phyloP scores from a whole-genome alignment of 2,888 invertebrate species.

The Brachypalpus laphriformis region DNA sequence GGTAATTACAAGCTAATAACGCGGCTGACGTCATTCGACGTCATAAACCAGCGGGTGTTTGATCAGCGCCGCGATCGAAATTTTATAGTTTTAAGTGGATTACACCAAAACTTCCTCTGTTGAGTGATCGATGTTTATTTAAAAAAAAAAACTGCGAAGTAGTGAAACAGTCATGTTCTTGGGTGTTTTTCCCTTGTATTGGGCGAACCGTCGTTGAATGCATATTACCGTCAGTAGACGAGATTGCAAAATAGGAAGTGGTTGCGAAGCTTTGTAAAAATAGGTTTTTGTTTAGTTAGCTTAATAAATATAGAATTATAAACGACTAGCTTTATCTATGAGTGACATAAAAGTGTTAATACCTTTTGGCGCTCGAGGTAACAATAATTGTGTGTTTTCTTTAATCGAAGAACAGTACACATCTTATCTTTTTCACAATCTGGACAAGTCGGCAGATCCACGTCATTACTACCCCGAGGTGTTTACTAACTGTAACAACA shows the following conservation, averaged over 20 bases:
- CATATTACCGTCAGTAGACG: no score
- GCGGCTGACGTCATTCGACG: conserved; percentile 35
- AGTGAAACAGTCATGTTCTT: neutral
- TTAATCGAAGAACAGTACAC: neutral
- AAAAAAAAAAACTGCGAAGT: neutral
- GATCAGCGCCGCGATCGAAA: neutral
- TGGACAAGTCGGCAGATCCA: neutral
- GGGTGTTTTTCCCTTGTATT: no score
- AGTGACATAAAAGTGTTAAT: neutral
- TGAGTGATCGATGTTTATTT: conserved; percentile 8
- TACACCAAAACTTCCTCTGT: neutral
- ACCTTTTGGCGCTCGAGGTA: neutral
- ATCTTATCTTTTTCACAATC: neutral
- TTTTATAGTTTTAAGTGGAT: neutral
- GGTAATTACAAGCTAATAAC: conserved; percentile 83
- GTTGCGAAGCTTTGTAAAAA: no score
- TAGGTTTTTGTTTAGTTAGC: no score
- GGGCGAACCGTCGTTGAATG: no score
- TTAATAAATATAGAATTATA: no score
- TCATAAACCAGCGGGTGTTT: neutral
- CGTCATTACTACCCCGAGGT: neutral
- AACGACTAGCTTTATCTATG: neutral
- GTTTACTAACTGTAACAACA: no score
- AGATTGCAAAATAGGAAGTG: no score
- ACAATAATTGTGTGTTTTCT: neutral